These are phyloP conservation scores for Mormyrus proboscirostris DNA, from an alignment of 2,797 vertebrate species.

Conservation along the genomic window DNA sequence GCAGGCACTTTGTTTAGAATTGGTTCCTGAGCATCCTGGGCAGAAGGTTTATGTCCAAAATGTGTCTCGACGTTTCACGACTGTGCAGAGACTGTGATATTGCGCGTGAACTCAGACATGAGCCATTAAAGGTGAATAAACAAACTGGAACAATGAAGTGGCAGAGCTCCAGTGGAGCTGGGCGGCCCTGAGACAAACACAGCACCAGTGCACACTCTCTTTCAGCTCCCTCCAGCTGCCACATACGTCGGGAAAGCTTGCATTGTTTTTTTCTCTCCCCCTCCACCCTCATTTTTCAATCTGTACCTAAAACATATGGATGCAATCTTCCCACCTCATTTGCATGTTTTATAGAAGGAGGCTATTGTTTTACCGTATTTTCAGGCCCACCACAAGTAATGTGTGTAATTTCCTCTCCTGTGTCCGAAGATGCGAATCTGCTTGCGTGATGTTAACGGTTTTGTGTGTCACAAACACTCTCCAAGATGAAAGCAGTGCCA, in stretches of 20 bases:
- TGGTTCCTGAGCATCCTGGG: constrained; percentile 48
- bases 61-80: constrained; percentile 38
- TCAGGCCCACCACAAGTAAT: constrained; percentile 39
- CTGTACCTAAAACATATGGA: constrained; percentile 44
- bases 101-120: constrained; percentile 5
- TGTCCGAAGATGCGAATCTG: constrained; percentile 42
- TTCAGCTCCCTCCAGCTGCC: background rate
- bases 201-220: constrained; percentile 11
- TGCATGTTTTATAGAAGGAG: constrained; percentile 41
- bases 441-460: constrained; percentile 49
- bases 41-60: constrained; percentile 46
- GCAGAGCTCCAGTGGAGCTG: constrained; percentile 17
- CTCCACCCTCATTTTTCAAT: constrained; percentile 19
- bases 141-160: constrained; percentile 27
- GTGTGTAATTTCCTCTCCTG: constrained; percentile 43
- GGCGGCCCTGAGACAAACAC: constrained; percentile 8
- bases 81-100: constrained; percentile 35
- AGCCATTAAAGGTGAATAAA: constrained; percentile 32
- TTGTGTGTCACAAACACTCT: constrained; percentile 49
- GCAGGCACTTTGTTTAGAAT: constrained; percentile 53
- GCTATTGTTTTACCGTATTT: constrained; percentile 42
- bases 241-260: constrained; percentile 29
- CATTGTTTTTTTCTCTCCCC: constrained; percentile 8
- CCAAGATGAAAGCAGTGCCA: constrained; percentile 51
- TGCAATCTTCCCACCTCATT: constrained; percentile 49